Evolutionary conservation across 2,113 vertebrate genomes (phyloP), one percentile per base, ranked within the genome.

Genomic region (Pitta sordida): DNA sequence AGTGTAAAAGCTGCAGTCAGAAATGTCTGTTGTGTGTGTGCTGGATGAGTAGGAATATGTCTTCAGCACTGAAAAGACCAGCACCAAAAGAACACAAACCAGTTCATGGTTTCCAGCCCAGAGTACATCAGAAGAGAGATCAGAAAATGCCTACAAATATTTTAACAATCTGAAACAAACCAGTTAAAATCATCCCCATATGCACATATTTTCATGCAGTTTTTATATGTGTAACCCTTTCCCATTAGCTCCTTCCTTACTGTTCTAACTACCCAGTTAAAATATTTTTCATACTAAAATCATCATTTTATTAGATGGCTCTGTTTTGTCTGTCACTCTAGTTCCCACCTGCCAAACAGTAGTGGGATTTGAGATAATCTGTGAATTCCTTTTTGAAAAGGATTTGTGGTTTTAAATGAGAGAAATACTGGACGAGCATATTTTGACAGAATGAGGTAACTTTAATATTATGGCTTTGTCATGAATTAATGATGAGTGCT

Each of bases 391-490:
- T 82, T 76, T 83, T 86, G 51, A 73, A 67, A 90, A 70, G 67
- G 75, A 94, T 91, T 94, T 94, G 56, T 93, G 41, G 51, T 70
- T 91, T 63, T 59, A 91, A 90, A 58, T 52, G 75, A 83, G 82
- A 76, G 51, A 69, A 91, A 70, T 69, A 51, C 63, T 74, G 90
- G 85, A 46, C 55, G 8, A 83, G 71, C 62, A 11, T 85, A 87
- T 95, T 91, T 83, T 94, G 94, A 96, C 81, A 87, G 93, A 95
- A 95, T 96, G 89, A 91, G 93, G 86, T 85, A 92, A 80, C 67
- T 85, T 83, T 74, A 94, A 74, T 95, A 86, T 92, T 91, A 75
- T 65, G 55, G 87, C 43, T 87, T 65, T 19, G 4, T 92, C 8
- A 63, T 70, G 82, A 92, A 82, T 93, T 82, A 62, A 6, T 49